Base-by-base conservation (phyloP, 2,888 invertebrate species). In the Drosophila dives region DNA sequence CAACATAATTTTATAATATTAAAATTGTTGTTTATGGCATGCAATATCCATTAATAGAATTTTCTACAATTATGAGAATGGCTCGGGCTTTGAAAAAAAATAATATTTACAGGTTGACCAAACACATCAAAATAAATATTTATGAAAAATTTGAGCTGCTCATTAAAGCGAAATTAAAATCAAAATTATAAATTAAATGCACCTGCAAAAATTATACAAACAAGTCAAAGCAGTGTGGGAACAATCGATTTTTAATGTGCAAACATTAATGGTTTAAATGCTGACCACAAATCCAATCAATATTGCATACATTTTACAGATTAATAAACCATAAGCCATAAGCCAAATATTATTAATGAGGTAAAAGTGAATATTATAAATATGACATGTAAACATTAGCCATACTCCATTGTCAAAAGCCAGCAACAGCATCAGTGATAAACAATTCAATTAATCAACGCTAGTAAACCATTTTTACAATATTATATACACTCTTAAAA, bases 361-460 rank as follows among this genome's bases (percentile, higher is more conserved):
- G 54, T 63, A 55, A 75, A 72, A 69, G 62, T 64, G 77, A 71
- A 72, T 83, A 72, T 73, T 71, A 58, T 55, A 56, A 77, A 70
- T 64, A 71, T 50, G 71, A 58, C 72, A 81, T 65, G 67, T 63
- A 66, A 76, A 77, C 64, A 72, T 59, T 62, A 50, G 56, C 70
- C 62, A 38, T 63, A 59, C 55, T 50, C 23, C 23, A 23, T 23
- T 2, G 23, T 38, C 50, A 36, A 74, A 65, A 11, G 49, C 15
- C 48, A 55, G 61, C 56, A 56, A n/a, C 51, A 58, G 54, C 53
- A 32, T 12, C 45, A 63, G 42, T 61, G 49, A 67, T 83, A 83
- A 81, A 77, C 80, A 78, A 71, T 76, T 79, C 72, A 80, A 81
- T 85, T 83, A 76, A 72, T 78, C 72, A 76, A 81, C 64, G 55